Evolutionary conservation across 2,888 invertebrate genomes (phyloP).

Genomic region (Zelleria hepariella): DNA sequence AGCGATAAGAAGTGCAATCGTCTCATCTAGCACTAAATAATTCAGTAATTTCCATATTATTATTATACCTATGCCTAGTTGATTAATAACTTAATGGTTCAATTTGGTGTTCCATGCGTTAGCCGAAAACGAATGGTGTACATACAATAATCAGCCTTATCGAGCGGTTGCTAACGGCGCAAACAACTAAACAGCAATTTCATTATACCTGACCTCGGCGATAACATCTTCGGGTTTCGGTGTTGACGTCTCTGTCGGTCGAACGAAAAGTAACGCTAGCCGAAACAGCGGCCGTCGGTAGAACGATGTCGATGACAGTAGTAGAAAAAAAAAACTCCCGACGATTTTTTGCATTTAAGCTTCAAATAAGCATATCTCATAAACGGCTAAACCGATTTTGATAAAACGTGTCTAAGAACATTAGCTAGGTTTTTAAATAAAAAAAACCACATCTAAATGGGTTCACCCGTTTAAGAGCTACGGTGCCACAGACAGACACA

Average conservation of each 20-base stretch:
- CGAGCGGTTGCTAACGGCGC: neutral
- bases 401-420: too few species aligned
- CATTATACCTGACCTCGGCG: conserved; percentile 10
- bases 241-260: conserved; percentile 6
- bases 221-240: conserved; percentile 12
- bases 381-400: too few species aligned
- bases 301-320: neutral
- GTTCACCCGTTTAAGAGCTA: too few species aligned
- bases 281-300: neutral
- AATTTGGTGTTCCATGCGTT: neutral
- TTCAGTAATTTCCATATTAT: neutral
- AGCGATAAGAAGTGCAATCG: neutral
- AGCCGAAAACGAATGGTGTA: neutral
- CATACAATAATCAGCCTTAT: neutral
- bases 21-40: neutral
- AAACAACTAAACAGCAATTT: conserved; percentile 10
- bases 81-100: neutral
- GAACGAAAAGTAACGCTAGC: neutral
- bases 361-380: too few species aligned
- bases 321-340: neutral
- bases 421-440: too few species aligned
- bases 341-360: neutral
- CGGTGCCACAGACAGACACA: too few species aligned
- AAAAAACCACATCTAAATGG: too few species aligned
- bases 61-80: neutral